Base-by-base conservation (phyloP, 2,888 invertebrate genomes). In the Drosophila acutilabella region DNA sequence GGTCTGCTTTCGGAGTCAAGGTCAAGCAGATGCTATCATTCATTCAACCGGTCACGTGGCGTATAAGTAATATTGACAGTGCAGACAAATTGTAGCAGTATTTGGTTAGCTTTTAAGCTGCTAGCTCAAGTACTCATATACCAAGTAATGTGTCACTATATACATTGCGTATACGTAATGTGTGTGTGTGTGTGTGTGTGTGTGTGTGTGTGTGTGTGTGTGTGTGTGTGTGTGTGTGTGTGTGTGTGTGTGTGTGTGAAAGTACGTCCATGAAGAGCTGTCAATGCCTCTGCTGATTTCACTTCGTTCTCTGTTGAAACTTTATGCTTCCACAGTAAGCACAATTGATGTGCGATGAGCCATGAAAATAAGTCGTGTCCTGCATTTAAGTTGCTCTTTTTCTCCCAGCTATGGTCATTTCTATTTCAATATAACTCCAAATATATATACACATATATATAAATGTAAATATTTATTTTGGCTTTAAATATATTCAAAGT, bases 41-140 rank as follows among this genome's bases (percentile, higher is more conserved):
- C 53, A 60, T 60, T 23, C 36, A 30, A 33, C 44, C 36, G 64
- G 69, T 69, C 69, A 70, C 74, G 61, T 70, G 65, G 58, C 74
- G 74, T 74, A 73, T 74, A 58, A 60, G 69, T 53, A 41, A 71
- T 60, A 53, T 75, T 52, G 62, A 60, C 59, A 59, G 51, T 40
- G 44, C 62, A 45, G 45, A 54, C 40, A 59, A 52, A 41, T 51
- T 30, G 42, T 42, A 42, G 60, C 52, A 59, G 41, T 48, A 44
- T 45, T 41, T 20, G 64, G 26, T 51, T 30, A 54, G 64, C 40
- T 53, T 33, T 53, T 45, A 53, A 58, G 48, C 58, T 47, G 40
- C 36, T 11, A 16, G 48, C 64, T 20, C 50, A 51, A 58, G 33
- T 50, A 26, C 53, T 53, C 53, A 2, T 16, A 10, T 41, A 26